Evolutionary conservation across 2,113 vertebrate genomes (phyloP).

Genomic region (Callorhinus ursinus): DNA sequence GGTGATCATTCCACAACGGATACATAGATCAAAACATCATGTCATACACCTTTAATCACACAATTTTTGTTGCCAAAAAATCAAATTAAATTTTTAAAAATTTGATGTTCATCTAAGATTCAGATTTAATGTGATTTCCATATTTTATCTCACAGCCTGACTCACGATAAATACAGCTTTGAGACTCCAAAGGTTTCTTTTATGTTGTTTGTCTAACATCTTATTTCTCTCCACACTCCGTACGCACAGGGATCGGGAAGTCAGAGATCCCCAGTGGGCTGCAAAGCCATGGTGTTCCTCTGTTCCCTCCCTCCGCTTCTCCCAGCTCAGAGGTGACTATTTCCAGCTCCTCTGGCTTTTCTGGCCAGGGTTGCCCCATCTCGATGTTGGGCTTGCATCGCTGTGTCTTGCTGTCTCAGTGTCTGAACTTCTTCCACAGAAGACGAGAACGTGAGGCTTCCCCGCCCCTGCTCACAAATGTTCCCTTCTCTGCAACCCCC

Average conservation of each 20-base stretch:
- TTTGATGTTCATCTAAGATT: neutral
- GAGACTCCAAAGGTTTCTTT: neutral
- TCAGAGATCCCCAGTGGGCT: neutral
- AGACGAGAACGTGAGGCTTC: neutral
- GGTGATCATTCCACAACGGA: neutral
- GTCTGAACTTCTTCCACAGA: neutral
- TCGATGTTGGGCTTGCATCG: neutral
- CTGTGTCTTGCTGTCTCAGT: neutral
- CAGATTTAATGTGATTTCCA: neutral
- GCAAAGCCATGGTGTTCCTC: neutral
- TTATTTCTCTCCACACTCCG: neutral
- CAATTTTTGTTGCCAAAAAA: neutral
- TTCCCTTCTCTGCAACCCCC: neutral
- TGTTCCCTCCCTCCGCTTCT: neutral
- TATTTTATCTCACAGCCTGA: neutral
- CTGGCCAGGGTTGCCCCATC: neutral
- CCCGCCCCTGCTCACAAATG: neutral
- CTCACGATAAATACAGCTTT: neutral
- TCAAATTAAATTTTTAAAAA: neutral
- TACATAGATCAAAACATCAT: neutral
- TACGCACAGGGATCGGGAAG: neutral
- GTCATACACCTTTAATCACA: neutral
- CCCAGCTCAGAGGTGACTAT: neutral
- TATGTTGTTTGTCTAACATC: neutral
- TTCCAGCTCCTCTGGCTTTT: neutral